Evolutionary conservation across 2,888 invertebrate genomes (phyloP), one percentile per base, ranked within the genome.

Genomic region (Chelonus formosanus): DNA sequence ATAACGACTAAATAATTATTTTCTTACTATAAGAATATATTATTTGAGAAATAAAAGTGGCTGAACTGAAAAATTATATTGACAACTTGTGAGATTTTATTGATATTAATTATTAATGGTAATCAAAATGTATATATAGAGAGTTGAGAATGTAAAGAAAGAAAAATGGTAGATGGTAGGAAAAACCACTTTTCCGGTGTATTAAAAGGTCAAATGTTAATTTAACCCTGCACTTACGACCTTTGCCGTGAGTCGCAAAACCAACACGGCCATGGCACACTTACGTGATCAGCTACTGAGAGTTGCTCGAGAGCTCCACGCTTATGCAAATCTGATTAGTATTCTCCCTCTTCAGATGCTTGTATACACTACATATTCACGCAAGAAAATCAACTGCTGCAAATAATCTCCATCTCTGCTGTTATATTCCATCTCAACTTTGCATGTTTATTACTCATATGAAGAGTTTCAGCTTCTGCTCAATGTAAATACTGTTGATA

Each of bases 181-280:
- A 48, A 48, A 48, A 6, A 4, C 35, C 53, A 53, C 8, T 53
- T 35, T 32, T 35, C 34, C 34, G 32, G 47, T 47, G n/a, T 10
- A 34, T 34, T 47, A 48, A 62, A 67, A 57, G 62, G 62, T 62
- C 53, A 53, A 10, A 36, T 36, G 40, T 36, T n/a, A 50, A 53
- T 40, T 52, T 63, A 67, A 63, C 63, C 63, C 67, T 67, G 63
- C 67, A 63, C 67, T 67, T 56, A 61, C 64, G 67, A 69, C 68
- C 68, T 69, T 70, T 69, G 67, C 70, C 68, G 58, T 68, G 66
- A 65, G 66, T 63, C 63, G 57, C 63, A 63, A 55, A 57, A 60
- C 60, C 60, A 65, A 65, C 70, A 71, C 75, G 77, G 74, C 78
- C 78, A 72, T 78, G 78, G 76, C 78, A 78, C 76, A 78, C 79